Evolutionary conservation across 2,797 vertebrate genomes (phyloP).

Genomic region (Muscicapa striata): DNA sequence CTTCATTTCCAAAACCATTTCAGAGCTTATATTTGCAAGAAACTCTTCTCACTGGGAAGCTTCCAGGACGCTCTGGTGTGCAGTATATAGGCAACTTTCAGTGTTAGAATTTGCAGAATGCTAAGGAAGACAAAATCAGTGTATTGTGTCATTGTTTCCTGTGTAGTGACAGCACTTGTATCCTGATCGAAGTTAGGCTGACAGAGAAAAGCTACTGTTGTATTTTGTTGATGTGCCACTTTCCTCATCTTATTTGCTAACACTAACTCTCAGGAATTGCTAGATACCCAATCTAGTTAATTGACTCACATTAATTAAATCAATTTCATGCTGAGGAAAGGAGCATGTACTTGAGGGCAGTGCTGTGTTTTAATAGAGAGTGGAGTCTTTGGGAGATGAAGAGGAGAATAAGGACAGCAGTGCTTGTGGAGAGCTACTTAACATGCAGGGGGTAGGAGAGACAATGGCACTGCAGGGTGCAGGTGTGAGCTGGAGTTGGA

Average conservation of each 20-base stretch:
- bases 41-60: background rate
- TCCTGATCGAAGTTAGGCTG: background rate
- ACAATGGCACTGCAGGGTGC: background rate
- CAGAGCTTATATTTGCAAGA: background rate
- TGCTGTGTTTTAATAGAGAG: background rate
- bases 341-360: background rate
- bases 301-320: slow-evolving; percentile 39
- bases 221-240: slow-evolving; percentile 8
- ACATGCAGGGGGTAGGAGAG: background rate
- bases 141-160: background rate
- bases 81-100: background rate
- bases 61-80: background rate
- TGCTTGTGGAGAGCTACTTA: background rate
- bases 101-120: background rate
- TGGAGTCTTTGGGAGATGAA: background rate
- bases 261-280: background rate
- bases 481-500: rapidly evolving
- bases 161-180: background rate
- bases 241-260: slow-evolving; percentile 12
- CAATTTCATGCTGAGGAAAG: background rate
- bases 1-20: slow-evolving; percentile 1
- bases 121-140: background rate
- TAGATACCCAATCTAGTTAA: slow-evolving; percentile 6
- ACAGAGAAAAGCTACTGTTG: background rate
- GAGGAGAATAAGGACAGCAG: background rate